A percentile compares a stretch with the other conserved stretches of the same genome.
Conservation (phyloP, 2,888 invertebrate genomes). For the Pheosia gnoma region DNA sequence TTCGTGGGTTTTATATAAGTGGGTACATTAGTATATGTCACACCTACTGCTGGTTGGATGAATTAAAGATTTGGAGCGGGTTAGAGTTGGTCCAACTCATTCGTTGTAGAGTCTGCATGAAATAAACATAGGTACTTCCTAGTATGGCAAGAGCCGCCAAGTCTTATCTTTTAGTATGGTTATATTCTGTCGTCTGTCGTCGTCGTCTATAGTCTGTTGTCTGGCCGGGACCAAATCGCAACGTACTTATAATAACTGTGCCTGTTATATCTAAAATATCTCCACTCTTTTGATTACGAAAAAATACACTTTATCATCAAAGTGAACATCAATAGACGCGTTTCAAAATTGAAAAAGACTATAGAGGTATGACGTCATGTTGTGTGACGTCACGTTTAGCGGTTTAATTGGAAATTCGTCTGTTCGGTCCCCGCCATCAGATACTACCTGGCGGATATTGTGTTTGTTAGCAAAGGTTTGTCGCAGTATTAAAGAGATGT, state of each 20-base stretch:
- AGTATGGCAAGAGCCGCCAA: too few relatives aligned
- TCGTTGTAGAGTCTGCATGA: too few relatives aligned
- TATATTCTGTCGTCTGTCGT: too few relatives aligned
- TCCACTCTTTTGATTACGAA: background rate
- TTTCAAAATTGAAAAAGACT: slow-evolving; percentile 2
- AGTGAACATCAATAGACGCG: slow-evolving; percentile 1
- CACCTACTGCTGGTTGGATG: background rate
- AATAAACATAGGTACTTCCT: too few relatives aligned
- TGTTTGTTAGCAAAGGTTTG: slow-evolving; percentile 27
- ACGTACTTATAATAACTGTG: too few relatives aligned
- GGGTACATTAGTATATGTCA: background rate
- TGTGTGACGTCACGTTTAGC: slow-evolving; percentile 27
- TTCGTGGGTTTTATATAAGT: background rate
- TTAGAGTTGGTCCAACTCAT: background rate
- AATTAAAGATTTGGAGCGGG: background rate
- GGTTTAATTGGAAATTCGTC: slow-evolving; percentile 37
- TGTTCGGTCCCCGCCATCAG: slow-evolving; percentile 30
- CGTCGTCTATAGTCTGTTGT: too few relatives aligned
- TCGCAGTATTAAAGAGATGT: background rate
- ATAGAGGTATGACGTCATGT: background rate
- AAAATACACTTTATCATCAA: slow-evolving; percentile 1
- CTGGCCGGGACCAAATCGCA: too few relatives aligned
- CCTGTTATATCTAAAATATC: too few relatives aligned
- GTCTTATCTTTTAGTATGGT: too few relatives aligned
- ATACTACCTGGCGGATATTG: slow-evolving; percentile 32